Evolutionary conservation across 2,113 vertebrate species (phyloP).

Genomic region (Girardinichthys multiradiatus): DNA sequence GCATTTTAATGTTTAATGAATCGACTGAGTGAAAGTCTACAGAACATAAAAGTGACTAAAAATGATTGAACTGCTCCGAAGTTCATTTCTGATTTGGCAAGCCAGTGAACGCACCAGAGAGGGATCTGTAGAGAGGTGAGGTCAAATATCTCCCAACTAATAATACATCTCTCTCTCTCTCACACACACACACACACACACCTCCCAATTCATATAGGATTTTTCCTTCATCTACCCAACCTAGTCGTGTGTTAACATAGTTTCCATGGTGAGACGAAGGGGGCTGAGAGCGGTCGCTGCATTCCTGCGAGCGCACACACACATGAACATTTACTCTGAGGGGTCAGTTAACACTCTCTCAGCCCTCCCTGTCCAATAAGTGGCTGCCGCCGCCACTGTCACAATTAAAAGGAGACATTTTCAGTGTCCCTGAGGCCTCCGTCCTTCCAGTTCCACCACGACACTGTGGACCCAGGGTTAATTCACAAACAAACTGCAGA

Average conservation of each 20-base stretch:
- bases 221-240: slow-evolving; percentile 10
- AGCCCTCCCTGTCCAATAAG: slow-evolving; percentile 25
- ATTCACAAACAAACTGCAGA: background rate
- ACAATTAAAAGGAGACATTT: slow-evolving; percentile 9
- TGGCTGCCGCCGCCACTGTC: slow-evolving; percentile 9
- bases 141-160: slow-evolving; percentile 63
- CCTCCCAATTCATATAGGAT: slow-evolving; percentile 12
- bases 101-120: slow-evolving; percentile 9
- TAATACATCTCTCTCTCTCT: slow-evolving; percentile 56
- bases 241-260: slow-evolving; percentile 58
- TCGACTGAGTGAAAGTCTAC: slow-evolving; percentile 29
- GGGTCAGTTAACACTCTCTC: slow-evolving; percentile 31
- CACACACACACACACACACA: background rate
- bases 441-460: slow-evolving; percentile 10
- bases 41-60: slow-evolving; percentile 49
- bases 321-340: slow-evolving; percentile 44
- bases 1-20: slow-evolving; percentile 50
- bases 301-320: slow-evolving; percentile 43
- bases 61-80: slow-evolving; percentile 42
- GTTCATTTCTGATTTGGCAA: slow-evolving; percentile 6
- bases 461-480: background rate
- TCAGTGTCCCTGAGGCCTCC: background rate
- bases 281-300: slow-evolving; percentile 41
- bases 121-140: slow-evolving; percentile 46
- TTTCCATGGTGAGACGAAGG: slow-evolving; percentile 61